Percentiles rank a stretch among this genome's conserved stretches.
Conservation (phyloP, 1,140 invertebrate genomes). For the Drepana arcuata region DNA sequence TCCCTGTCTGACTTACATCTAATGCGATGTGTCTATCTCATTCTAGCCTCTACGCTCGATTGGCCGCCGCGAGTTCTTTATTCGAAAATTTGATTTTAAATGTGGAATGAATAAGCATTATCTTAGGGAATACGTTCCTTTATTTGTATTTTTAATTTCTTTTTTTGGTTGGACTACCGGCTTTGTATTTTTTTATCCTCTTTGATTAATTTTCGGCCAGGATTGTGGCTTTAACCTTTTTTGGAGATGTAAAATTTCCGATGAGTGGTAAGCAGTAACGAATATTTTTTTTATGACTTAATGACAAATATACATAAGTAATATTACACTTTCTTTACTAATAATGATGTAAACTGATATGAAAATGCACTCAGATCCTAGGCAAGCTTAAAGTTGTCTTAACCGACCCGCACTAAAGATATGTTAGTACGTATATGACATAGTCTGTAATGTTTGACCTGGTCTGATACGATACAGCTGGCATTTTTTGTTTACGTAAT, state of each 20-base stretch:
- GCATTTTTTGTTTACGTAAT: slow-evolving; percentile 32
- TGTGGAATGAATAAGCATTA: slow-evolving; percentile 72
- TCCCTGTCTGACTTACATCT: slow-evolving; percentile 48
- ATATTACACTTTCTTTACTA: no score
- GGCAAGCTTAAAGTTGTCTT: no score
- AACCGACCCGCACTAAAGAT: no score
- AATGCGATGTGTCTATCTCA: slow-evolving; percentile 28
- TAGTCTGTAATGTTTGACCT: no score
- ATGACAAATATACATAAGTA: no score
- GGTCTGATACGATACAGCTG: no score
- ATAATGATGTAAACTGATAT: no score
- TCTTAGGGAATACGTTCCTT: slow-evolving; percentile 66
- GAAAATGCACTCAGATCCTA: no score
- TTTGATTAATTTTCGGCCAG: slow-evolving; percentile 36
- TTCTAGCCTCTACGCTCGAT: slow-evolving; percentile 45
- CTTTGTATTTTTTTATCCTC: slow-evolving; percentile 37
- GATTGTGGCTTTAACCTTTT: slow-evolving; percentile 37
- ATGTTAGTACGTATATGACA: no score
- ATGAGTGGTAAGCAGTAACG: no score
- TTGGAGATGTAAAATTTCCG: slow-evolving; percentile 48
- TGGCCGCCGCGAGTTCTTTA: slow-evolving; percentile 60
- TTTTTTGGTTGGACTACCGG: slow-evolving; percentile 58
- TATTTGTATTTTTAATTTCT: slow-evolving; percentile 69
- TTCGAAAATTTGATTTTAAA: slow-evolving; percentile 72
- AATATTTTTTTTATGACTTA: neutral